Conservation (phyloP, 2,888 invertebrate genomes). For the Lysandra coridon region DNA sequence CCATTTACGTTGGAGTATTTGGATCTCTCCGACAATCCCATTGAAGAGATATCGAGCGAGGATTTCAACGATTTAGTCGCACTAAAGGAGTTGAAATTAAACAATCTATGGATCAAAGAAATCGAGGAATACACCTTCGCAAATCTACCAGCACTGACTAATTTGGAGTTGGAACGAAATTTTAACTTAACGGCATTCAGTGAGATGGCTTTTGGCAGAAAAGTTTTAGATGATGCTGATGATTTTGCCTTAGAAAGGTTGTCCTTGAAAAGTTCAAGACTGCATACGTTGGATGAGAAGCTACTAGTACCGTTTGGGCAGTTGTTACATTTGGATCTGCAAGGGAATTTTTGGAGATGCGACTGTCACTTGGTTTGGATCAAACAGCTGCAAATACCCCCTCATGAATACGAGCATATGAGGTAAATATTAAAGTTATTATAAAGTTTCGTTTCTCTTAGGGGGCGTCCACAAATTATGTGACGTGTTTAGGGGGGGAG, state of each 20-base stretch:
- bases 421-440: conserved; percentile 56
- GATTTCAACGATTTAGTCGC: conserved; percentile 75
- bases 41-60: conserved; percentile 69
- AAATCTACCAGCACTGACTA: conserved; percentile 72
- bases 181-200: conserved; percentile 74
- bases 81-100: conserved; percentile 76
- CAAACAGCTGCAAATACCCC: conserved; percentile 62
- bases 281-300: conserved; percentile 61
- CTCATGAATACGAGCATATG: conserved; percentile 64
- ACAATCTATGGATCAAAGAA: conserved; percentile 76
- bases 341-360: conserved; percentile 83
- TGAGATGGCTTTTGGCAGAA: conserved; percentile 63
- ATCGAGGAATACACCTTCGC: conserved; percentile 79
- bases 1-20: conserved; percentile 80
- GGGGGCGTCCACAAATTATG: no score
- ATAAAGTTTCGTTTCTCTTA: no score
- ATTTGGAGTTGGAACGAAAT: conserved; percentile 79
- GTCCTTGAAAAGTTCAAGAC: conserved; percentile 69
- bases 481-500: no score
- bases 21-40: conserved; percentile 82
- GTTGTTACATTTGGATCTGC: conserved; percentile 71
- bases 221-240: conserved; percentile 61
- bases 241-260: conserved; percentile 69
- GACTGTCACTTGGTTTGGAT: conserved; percentile 82
- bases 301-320: conserved; percentile 71